These are phyloP conservation scores for Ridgeia piscesae DNA, from an alignment of 1,140 invertebrate species.

Conservation along the genomic window DNA sequence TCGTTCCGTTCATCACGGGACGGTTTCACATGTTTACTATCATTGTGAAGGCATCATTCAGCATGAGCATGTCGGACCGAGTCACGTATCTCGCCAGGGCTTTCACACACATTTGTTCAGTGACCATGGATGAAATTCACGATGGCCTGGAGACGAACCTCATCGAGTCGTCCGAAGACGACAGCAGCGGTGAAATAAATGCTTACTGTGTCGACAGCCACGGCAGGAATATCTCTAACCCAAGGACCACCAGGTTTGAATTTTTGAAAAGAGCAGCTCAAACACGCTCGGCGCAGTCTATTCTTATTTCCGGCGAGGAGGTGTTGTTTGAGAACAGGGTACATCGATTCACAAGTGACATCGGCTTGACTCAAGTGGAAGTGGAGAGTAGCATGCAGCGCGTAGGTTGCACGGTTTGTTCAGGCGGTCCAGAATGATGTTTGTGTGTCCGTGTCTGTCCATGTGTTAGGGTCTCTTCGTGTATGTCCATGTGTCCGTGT, in stretches of 20 bases:
- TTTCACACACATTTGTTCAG: not conserved
- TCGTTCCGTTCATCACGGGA: conserved; percentile 75
- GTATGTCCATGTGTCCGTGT: too few relatives aligned
- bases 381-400: not conserved
- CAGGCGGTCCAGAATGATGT: too few relatives aligned
- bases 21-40: conserved; percentile 48
- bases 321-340: not conserved
- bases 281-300: not conserved
- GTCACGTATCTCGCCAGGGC: not conserved
- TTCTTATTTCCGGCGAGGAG: not conserved
- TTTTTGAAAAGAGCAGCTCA: too few relatives aligned
- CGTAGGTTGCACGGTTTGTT: not conserved
- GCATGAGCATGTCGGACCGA: not conserved
- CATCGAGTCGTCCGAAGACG: not conserved
- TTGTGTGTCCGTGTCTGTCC: too few relatives aligned
- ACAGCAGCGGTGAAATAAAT: not conserved
- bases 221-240: too few relatives aligned
- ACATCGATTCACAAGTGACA: not conserved
- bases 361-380: not conserved
- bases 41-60: not conserved
- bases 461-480: too few relatives aligned
- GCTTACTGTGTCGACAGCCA: too few relatives aligned
- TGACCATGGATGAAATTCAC: not conserved
- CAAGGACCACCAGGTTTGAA: too few relatives aligned
- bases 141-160: not conserved